Evolutionary conservation across 2,888 invertebrate species (phyloP), one percentile per base, ranked within the genome.

Genomic region (Coelopa pilipes): DNA sequence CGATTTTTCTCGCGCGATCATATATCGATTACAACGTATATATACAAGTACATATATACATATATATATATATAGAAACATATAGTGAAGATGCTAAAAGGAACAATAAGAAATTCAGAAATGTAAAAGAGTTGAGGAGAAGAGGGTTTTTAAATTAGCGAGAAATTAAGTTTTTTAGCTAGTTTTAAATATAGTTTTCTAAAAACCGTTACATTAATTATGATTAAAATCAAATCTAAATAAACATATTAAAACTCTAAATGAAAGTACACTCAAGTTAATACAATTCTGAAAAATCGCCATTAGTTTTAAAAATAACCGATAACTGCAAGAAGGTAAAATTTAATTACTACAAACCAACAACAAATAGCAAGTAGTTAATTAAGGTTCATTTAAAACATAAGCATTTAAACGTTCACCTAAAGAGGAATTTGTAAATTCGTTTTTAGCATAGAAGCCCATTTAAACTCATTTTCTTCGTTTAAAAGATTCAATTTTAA

Each of bases 281-380:
- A 67, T 45, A 57, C n/a, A 66, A 79, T 77, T 66, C 63, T 78
- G 78, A 75, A 77, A 82, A 78, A 80, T 80, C 81, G 84, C 83
- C 83, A 83, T 82, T 82, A 83, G 82, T 79, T 82, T 77, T 81
- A 82, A 83, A 78, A 78, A 59, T 15, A 19, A 2, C n/a, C 53
- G n/a, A n/a, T n/a, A 53, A 53, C 13, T 15, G 45, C 49, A 74
- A 34, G 34, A 34, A 34, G 34, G 34, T 34, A 34, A 71, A 63
- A n/a, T 45, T 47, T 53, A 63, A 57, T 13, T 65, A 47, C 15
- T 19, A 65, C 13, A 70, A 70, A 55, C 45, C 45, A 62, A 69
- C 21, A 12, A 53, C 17, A 65, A 68, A 53, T 60, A 72, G 5
- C 5, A 63, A 75, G 63, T 9, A 63, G 46, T 46, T 53, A 74